A percentile compares a stretch with the other conserved stretches of the same genome.
phyloP scores from a whole-genome alignment of 1,140 invertebrate genomes.

The Andricus grossulariae region DNA sequence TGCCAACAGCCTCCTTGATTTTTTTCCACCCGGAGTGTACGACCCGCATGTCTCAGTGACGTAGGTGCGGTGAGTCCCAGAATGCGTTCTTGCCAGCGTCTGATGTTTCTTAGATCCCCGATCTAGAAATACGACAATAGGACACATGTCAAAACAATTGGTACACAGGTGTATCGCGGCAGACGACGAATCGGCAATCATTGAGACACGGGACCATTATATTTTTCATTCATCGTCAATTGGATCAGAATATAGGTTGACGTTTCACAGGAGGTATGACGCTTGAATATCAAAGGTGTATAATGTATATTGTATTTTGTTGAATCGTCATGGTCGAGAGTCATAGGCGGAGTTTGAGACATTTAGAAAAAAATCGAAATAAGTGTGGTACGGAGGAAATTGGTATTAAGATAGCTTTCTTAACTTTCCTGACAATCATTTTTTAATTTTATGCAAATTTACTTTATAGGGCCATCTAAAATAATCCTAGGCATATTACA shows the following conservation, averaged over 20 bases:
- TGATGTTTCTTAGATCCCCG: conserved; percentile 47
- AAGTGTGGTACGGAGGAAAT: conserved; percentile 10
- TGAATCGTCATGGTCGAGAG: background rate
- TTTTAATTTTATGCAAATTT: no score
- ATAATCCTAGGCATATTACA: no score
- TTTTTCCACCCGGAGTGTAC: conserved; percentile 55
- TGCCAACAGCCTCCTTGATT: conserved; percentile 11
- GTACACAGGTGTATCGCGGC: conserved; percentile 65
- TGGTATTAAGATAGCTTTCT: background rate
- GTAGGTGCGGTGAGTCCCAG: conserved; percentile 44
- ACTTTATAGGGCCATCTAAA: no score
- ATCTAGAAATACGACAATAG: conserved; percentile 59
- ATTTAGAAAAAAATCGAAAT: background rate
- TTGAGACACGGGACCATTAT: conserved; percentile 50
- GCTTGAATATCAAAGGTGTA: conserved; percentile 2
- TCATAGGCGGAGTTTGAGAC: conserved; percentile 2
- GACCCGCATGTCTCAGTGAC: conserved; percentile 61
- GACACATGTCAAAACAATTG: conserved; percentile 74
- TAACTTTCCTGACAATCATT: no score
- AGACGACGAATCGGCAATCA: conserved; percentile 55
- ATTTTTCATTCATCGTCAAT: conserved; percentile 40
- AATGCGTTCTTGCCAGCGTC: conserved; percentile 50
- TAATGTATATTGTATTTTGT: conserved; percentile 1
- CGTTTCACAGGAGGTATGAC: background rate
- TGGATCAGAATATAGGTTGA: conserved; percentile 36